phyloP scores from a whole-genome alignment of 2,888 invertebrate species.

The Philonicus albiceps region DNA sequence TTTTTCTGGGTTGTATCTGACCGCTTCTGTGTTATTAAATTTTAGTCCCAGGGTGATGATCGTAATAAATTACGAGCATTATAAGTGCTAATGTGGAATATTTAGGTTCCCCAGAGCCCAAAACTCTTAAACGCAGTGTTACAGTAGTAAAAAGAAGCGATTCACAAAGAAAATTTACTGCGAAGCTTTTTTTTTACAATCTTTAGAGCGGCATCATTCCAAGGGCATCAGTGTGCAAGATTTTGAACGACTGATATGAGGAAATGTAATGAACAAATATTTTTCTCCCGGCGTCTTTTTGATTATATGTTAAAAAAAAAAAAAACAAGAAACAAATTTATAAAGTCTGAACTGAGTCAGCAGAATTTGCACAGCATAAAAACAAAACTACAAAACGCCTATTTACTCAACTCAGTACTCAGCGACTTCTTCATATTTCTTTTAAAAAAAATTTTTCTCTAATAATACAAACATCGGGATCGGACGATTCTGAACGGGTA shows the following conservation, averaged over 20 bases:
- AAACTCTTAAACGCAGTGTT: neutral
- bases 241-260: neutral
- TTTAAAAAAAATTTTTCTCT: neutral
- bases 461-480: neutral
- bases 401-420: neutral
- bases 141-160: neutral
- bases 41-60: neutral
- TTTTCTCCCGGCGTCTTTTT: neutral
- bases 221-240: neutral
- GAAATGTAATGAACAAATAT: neutral
- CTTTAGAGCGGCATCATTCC: neutral
- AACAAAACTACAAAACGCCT: neutral
- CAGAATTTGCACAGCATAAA: neutral
- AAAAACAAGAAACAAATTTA: neutral
- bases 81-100: neutral
- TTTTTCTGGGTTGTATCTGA: neutral
- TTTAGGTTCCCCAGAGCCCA: neutral
- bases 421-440: neutral
- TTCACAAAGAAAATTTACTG: neutral
- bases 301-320: too few relatives aligned
- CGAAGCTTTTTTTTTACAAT: neutral
- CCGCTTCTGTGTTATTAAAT: neutral
- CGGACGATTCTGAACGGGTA: neutral
- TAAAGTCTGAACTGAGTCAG: neutral
- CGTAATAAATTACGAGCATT: neutral